These are phyloP conservation scores for Acrobasis consociella DNA, from an alignment of 2,888 invertebrate genomes.

Conservation along the genomic window DNA sequence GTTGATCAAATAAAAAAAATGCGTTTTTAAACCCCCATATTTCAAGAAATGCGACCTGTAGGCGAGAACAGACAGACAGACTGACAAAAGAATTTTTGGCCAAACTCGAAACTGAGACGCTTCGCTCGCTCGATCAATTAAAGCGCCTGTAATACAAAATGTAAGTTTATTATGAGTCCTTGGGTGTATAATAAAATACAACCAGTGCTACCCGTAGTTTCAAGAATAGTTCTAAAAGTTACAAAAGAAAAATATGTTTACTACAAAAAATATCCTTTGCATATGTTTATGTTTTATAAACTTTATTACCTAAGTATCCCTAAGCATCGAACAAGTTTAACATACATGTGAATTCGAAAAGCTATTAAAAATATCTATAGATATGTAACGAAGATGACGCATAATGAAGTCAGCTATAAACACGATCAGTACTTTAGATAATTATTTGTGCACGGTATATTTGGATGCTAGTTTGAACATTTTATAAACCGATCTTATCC, in stretches of 20 bases:
- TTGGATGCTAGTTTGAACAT: not conserved
- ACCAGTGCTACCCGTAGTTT: not conserved
- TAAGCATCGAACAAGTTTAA: not conserved
- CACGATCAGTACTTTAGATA: not conserved
- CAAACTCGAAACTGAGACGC: no score
- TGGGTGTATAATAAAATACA: not conserved
- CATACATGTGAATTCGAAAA: not conserved
- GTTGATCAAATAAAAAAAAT: no score
- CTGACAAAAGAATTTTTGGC: no score
- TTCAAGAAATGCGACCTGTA: no score
- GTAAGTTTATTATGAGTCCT: no score
- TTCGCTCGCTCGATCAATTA: no score
- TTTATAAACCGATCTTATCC: not conserved
- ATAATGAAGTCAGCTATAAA: slow-evolving; percentile 5
- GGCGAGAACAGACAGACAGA: no score
- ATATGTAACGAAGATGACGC: not conserved
- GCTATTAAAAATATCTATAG: not conserved
- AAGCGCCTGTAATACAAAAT: no score
- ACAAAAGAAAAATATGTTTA: not conserved
- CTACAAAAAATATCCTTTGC: not conserved
- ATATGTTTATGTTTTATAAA: no score
- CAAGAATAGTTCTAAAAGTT: not conserved
- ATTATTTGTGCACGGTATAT: not conserved
- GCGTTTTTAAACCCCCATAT: no score
- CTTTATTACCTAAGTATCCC: no score